Evolutionary conservation across 2,113 vertebrate species (phyloP).

Genomic region (Verasper variegatus): DNA sequence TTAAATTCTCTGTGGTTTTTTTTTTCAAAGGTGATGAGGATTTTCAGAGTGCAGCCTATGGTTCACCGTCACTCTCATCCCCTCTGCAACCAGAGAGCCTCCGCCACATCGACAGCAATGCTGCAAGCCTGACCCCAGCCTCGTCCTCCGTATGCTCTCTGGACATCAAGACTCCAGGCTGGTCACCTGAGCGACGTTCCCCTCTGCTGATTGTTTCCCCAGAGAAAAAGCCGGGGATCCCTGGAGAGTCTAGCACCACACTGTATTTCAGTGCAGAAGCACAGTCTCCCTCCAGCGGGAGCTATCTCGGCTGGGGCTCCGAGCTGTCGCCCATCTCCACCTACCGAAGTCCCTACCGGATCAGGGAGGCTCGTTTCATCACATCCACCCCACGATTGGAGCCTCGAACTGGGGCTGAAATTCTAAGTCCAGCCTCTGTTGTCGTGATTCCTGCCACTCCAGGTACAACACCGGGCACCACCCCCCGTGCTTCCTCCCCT

Average conservation of each 20-base stretch:
- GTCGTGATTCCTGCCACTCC: slow-evolving; percentile 75
- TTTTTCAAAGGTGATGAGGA: slow-evolving; percentile 74
- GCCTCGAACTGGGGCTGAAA: slow-evolving; percentile 47
- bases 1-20: background rate
- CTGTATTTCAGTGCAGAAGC: slow-evolving; percentile 76
- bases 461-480: slow-evolving; percentile 68
- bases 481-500: slow-evolving; percentile 60
- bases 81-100: slow-evolving; percentile 60
- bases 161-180: slow-evolving; percentile 77
- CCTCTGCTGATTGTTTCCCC: slow-evolving; percentile 69
- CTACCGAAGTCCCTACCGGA: slow-evolving; percentile 78
- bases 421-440: slow-evolving; percentile 54
- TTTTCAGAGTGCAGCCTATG: slow-evolving; percentile 76
- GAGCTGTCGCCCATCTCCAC: slow-evolving; percentile 79
- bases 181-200: slow-evolving; percentile 75
- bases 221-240: slow-evolving; percentile 48
- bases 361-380: slow-evolving; percentile 76
- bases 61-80: slow-evolving; percentile 72
- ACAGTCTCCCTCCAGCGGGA: slow-evolving; percentile 76
- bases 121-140: slow-evolving; percentile 58
- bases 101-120: slow-evolving; percentile 72
- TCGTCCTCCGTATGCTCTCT: slow-evolving; percentile 72
- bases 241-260: slow-evolving; percentile 69
- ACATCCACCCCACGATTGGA: slow-evolving; percentile 72
- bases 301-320: slow-evolving; percentile 80